Base-by-base conservation (phyloP, 2,797 vertebrate genomes). In the Stomatorhinus walkeri region DNA sequence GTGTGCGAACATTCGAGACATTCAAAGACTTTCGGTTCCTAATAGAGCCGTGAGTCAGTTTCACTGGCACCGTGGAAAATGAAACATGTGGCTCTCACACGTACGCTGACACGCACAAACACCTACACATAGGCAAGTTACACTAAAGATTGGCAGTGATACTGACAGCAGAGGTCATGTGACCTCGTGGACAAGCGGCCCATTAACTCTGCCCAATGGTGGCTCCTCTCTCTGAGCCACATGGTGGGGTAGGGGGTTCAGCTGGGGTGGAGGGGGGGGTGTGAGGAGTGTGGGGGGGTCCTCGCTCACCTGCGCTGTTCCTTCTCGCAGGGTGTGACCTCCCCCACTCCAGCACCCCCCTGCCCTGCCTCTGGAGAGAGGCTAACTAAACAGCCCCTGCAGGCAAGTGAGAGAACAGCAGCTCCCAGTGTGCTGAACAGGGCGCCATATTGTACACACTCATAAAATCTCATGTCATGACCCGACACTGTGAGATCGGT, bases 291-390 rank as follows among this genome's bases (percentile, higher is more conserved):
- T 84, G 87, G 64, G 88, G 88, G 51, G 88, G 90, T 83, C 79
- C 72, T 92, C 88, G 86, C 89, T 91, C 87, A 92, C 88, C 59
- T 91, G 88, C 90, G 2, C 88, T 92, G 91, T 93, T 91, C 90
- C 91, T 36, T 92, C 87, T 90, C 84, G 86, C 92, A 93, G 93
- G 90, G 90, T 89, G 91, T 87, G 90, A 86, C 79, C 61, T 49
- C 54, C 89, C 90, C 87, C 90, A 90, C 88, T 91, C 91, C 90
- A 92, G 93, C 89, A 93, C 92, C 52, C 93, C 92, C 88, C 92
- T 91, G 89, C 89, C 92, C 88, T 88, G 88, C 85, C 90, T 85
- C 85, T n/a, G 32, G 16, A 90, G 86, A 91, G 68, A 90, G 51
- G 79, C 87, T 89, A 24, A 56, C 88, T 92, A 92, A 90, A 89